Percentiles rank a stretch among this genome's conserved stretches.
phyloP scores from a whole-genome alignment of 1,140 invertebrate species.

The Philotrypesis tridentata region DNA sequence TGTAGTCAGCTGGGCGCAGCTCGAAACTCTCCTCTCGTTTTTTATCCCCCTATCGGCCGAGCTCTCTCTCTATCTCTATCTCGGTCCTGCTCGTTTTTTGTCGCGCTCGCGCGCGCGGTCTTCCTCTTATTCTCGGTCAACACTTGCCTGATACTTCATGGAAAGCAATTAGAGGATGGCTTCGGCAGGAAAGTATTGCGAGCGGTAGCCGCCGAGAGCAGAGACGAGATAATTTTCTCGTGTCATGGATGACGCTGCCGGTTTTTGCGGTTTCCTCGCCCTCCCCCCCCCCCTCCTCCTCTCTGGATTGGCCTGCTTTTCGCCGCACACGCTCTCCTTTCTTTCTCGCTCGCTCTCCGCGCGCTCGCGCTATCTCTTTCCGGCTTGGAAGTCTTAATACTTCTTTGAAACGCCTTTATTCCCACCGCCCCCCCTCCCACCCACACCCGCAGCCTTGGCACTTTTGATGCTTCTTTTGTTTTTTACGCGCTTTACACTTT shows the following conservation, averaged over 20 bases:
- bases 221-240: constrained; percentile 15
- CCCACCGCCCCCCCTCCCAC: no score
- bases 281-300: no score
- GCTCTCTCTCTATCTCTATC: background rate
- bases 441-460: no score
- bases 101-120: no score
- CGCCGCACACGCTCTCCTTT: background rate
- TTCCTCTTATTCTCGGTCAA: constrained; percentile 5
- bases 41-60: background rate
- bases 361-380: background rate
- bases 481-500: background rate
- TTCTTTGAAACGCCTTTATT: no score
- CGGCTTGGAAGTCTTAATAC: background rate
- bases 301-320: constrained; percentile 7
- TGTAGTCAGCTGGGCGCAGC: no score
- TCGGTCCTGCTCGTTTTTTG: background rate
- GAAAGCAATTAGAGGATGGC: constrained; percentile 26
- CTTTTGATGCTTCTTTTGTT: background rate
- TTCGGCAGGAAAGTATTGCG: background rate
- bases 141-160: constrained; percentile 17
- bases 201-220: background rate
- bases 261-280: background rate
- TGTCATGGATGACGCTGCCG: constrained; percentile 5
- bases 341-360: background rate
- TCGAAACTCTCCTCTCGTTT: background rate